Base-by-base conservation (phyloP, 1,140 invertebrate species). In the Ceratina japonica region DNA sequence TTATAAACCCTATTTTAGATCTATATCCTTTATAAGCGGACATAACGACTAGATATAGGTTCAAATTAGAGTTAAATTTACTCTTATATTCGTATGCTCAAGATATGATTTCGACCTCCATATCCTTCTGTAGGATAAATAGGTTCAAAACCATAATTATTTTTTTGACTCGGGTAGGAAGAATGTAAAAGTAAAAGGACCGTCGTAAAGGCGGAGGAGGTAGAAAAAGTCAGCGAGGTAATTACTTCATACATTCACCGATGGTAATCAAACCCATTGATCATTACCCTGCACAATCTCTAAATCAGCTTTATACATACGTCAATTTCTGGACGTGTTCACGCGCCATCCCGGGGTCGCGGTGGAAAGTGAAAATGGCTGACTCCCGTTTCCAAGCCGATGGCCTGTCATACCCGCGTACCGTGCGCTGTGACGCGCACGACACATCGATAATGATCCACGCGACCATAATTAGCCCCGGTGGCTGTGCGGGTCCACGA, bases 301-400 rank as follows among this genome's bases (percentile, higher is more conserved):
- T 31, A n/a, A 27, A 68, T 68, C 66, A 16, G 16, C 20, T 37
- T 69, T 1, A 15, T 15, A 75, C 51, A 65, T 52, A 54, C 68
- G 66, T 62, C 51, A 31, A 69, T 75, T 64, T 65, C 73, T 79
- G 71, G 24, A 80, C 77, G 58, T 52, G 61, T 52, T 37, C 18
- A 44, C 66, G 68, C 74, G 64, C 64, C 51, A 7, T 62, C 64
- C 59, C 64, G 73, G 22, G 62, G 68, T 75, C 66, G 75, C 31
- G 37, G 2, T 76, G 79, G 79, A 87, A 86, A 87, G 85, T 83
- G 79, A 86, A 82, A 87, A 87, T 73, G 44, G 54, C 58, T 59
- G 79, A 77, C 75, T 86, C 52, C 73, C 62, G 83, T 80, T 56
- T 75, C 58, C 51, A 54, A 69, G 51, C n/a, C 13, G 65, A 65